phyloP scores from a whole-genome alignment of 1,140 invertebrate genomes.

The Aphelenchoides besseyi region DNA sequence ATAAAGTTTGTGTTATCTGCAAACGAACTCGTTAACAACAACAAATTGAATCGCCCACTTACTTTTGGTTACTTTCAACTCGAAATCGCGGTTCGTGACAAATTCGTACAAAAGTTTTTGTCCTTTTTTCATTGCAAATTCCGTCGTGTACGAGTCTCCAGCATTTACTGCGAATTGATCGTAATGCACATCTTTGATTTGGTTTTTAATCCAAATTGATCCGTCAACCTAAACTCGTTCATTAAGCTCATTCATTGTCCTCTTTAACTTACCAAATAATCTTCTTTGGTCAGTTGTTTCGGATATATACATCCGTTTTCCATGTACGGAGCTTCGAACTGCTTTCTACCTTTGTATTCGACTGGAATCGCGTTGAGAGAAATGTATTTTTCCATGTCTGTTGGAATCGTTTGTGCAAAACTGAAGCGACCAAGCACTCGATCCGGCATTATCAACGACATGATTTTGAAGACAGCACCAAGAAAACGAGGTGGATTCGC shows the following conservation, averaged over 20 bases:
- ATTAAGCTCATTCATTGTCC: not conserved
- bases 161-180: conserved; percentile 24
- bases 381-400: conserved; percentile 34
- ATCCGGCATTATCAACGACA: conserved; percentile 41
- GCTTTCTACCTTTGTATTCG: conserved; percentile 35
- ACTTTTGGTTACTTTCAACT: conserved; percentile 31
- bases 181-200: conserved; percentile 31
- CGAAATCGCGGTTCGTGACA: conserved; percentile 41
- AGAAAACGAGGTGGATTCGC: conserved; percentile 47
- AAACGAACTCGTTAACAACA: no score
- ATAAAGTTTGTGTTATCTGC: conserved; percentile 33
- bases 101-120: conserved; percentile 46
- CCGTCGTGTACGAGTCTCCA: conserved; percentile 29
- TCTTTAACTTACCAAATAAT: conserved; percentile 32
- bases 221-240: conserved; percentile 34
- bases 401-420: conserved; percentile 26
- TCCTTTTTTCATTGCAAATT: conserved; percentile 23
- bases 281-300: conserved; percentile 37
- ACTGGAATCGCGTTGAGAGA: conserved; percentile 37
- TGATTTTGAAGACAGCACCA: conserved; percentile 42
- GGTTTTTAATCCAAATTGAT: conserved; percentile 30
- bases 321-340: conserved; percentile 25
- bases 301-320: conserved; percentile 35
- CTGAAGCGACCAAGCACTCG: conserved; percentile 37
- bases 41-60: not conserved